phyloP scores from a whole-genome alignment of 2,797 vertebrate genomes.

The Loriculus beryllinus region DNA sequence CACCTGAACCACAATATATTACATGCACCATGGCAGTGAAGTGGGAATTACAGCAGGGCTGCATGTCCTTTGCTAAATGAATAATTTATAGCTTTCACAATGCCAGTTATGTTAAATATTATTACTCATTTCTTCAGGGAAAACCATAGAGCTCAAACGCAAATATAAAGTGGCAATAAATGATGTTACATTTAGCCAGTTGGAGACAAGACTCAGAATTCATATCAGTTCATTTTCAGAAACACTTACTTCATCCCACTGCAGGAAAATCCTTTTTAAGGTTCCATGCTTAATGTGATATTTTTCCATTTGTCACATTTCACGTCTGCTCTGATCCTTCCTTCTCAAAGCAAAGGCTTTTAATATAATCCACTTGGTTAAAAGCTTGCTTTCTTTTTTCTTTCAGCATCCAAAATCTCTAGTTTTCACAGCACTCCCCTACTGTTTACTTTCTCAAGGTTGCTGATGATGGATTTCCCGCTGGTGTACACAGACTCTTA shows the following conservation, averaged over 20 bases:
- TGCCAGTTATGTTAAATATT: constrained; percentile 71
- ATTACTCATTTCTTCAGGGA: constrained; percentile 58
- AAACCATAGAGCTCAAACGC: constrained; percentile 12
- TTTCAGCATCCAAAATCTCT: constrained; percentile 20
- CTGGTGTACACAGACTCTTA: neutral
- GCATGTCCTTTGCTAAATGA: constrained; percentile 64
- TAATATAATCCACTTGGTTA: constrained; percentile 14
- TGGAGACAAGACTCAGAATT: constrained; percentile 47
- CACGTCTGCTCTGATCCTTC: neutral
- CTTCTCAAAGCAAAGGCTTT: constrained; percentile 45
- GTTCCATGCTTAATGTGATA: constrained; percentile 30
- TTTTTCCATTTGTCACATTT: constrained; percentile 53
- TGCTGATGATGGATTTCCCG: constrained; percentile 38
- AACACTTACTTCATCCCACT: constrained; percentile 40
- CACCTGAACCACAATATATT: constrained; percentile 69
- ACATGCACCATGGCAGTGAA: constrained; percentile 54
- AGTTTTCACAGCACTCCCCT: constrained; percentile 17
- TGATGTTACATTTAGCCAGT: constrained; percentile 52
- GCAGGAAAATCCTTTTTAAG: constrained; percentile 32
- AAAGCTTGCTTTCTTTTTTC: neutral
- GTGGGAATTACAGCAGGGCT: constrained; percentile 46
- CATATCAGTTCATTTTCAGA: constrained; percentile 48
- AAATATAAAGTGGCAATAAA: constrained; percentile 66
- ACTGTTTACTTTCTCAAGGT: constrained; percentile 45
- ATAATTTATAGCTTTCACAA: constrained; percentile 75